A percentile compares a stretch with the other conserved stretches of the same genome.
phyloP scores from a whole-genome alignment of 1,140 invertebrate genomes.

The Elymnias hypermnestra region DNA sequence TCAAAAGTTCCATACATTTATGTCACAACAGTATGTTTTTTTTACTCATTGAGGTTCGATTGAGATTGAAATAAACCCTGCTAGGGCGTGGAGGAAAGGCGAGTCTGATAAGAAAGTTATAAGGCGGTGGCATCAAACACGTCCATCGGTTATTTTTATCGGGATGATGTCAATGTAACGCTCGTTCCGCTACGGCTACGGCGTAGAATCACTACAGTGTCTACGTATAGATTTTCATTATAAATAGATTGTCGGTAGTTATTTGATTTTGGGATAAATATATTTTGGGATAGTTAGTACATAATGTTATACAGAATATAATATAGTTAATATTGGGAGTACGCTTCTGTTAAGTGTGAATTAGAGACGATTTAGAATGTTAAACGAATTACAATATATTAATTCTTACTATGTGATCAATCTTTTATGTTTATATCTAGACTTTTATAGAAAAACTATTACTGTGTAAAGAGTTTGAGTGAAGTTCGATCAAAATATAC shows the following conservation, averaged over 20 bases:
- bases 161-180: slow-evolving; percentile 22
- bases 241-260: slow-evolving; percentile 1
- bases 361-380: too few species aligned
- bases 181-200: slow-evolving; percentile 37
- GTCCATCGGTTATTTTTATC: slow-evolving; percentile 28
- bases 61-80: background rate
- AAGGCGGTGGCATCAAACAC: slow-evolving; percentile 15
- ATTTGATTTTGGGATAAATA: background rate
- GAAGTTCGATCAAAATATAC: too few species aligned
- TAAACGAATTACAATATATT: too few species aligned
- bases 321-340: too few species aligned
- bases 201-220: slow-evolving; percentile 29
- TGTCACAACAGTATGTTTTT: slow-evolving; percentile 24
- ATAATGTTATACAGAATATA: too few species aligned
- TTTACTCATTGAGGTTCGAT: slow-evolving; percentile 14
- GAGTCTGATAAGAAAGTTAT: background rate
- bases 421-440: too few species aligned
- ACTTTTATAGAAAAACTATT: too few species aligned
- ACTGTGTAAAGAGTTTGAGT: too few species aligned
- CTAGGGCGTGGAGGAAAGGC: slow-evolving; percentile 2
- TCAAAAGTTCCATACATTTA: slow-evolving; percentile 53
- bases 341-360: too few species aligned
- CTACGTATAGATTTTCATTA: slow-evolving; percentile 22
- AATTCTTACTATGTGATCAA: too few species aligned
- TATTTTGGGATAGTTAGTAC: too few species aligned